Conservation (phyloP, 2,888 invertebrate species). For the Ennomos fuscantarius region DNA sequence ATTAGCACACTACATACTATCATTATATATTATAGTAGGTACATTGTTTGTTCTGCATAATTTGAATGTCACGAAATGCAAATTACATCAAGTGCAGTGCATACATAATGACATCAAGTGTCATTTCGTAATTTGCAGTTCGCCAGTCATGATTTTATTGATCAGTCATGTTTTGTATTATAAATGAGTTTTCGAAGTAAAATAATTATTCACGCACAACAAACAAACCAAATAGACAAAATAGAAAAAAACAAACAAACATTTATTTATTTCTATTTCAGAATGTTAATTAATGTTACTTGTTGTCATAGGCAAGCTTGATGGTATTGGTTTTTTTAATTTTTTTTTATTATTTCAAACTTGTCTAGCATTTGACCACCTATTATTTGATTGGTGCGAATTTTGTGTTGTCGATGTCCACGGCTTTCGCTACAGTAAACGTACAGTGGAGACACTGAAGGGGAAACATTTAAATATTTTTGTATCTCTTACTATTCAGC, state of each 20-base stretch:
- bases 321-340: no score
- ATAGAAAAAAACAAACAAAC: no score
- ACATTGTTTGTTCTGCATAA: not conserved
- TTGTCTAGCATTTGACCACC: no score
- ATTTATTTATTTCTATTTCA: no score
- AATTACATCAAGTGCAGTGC: no score
- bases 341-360: no score
- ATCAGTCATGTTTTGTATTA: no score
- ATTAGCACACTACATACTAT: slow-evolving; percentile 7
- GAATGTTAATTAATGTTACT: slow-evolving; percentile 5
- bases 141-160: no score
- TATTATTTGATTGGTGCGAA: slow-evolving; percentile 72
- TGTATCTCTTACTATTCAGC: not conserved
- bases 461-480: not conserved
- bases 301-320: no score
- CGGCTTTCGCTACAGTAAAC: slow-evolving; percentile 5
- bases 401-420: slow-evolving; percentile 57
- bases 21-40: not conserved
- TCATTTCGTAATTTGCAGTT: no score
- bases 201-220: slow-evolving; percentile 16
- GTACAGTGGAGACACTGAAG: slow-evolving; percentile 5
- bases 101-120: no score
- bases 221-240: no score
- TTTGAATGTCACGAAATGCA: not conserved
- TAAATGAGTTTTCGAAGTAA: not conserved